Evolutionary conservation across 2,888 invertebrate species (phyloP).

Genomic region (Conomelus anceps): DNA sequence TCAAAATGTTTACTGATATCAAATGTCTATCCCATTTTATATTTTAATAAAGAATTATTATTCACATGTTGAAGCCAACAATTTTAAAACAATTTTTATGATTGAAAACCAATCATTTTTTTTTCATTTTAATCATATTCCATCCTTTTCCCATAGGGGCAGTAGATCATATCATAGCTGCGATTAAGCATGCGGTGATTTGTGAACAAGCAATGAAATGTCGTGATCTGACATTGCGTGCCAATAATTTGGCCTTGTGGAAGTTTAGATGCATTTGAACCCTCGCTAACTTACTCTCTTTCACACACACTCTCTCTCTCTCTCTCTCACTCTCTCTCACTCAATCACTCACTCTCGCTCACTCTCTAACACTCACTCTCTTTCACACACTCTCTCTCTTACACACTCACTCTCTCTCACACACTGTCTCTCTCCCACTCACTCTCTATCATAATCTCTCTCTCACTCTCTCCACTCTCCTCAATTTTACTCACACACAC

Average conservation of each 20-base stretch:
- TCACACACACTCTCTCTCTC: neutral
- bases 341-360: neutral
- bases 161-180: neutral
- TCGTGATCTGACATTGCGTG: neutral
- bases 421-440: neutral
- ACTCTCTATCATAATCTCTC: no score
- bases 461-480: neutral
- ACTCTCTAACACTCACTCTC: neutral
- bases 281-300: no score
- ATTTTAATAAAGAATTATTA: no score
- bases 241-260: neutral
- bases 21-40: no score
- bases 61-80: no score
- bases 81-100: no score
- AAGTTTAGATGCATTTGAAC: neutral
- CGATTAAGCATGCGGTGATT: neutral
- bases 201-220: neutral
- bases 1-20: no score
- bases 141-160: neutral
- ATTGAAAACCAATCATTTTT: no score
- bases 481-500: neutral
- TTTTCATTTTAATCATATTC: neutral
- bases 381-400: neutral
- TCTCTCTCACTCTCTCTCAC: neutral
- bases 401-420: neutral